Evolutionary conservation across 2,797 vertebrate species (phyloP).

Genomic region (Capromys pilorides): DNA sequence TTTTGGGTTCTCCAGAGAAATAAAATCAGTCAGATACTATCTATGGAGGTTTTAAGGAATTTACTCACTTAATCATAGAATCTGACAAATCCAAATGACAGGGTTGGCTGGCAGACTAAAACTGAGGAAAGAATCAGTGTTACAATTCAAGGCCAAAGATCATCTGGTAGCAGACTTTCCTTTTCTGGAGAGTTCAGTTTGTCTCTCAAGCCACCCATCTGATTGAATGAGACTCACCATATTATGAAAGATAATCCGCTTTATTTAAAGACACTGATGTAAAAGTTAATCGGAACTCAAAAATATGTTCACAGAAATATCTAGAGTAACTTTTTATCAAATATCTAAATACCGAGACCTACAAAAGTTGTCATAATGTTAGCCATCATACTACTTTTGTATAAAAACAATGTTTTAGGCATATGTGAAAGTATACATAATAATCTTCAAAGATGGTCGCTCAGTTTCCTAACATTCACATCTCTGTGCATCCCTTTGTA

Average conservation of each 20-base stretch:
- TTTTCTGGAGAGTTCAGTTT: not conserved
- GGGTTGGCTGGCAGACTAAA: no score
- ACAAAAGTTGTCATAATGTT: not conserved
- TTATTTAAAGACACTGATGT: not conserved
- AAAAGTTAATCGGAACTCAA: not conserved
- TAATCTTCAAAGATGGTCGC: not conserved
- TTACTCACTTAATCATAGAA: not conserved
- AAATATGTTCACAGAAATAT: not conserved
- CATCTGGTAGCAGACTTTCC: not conserved
- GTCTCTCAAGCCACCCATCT: not conserved
- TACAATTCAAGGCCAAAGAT: not conserved
- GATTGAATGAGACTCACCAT: not conserved
- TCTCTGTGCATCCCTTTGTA: not conserved
- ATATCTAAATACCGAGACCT: not conserved
- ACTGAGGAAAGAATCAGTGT: not conserved
- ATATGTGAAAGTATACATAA: not conserved
- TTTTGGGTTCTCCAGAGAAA: not conserved
- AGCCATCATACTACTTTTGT: not conserved
- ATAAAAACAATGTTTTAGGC: slow-evolving; percentile 7
- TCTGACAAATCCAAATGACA: not conserved
- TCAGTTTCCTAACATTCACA: not conserved
- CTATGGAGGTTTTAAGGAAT: not conserved
- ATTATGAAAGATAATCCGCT: not conserved
- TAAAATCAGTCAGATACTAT: not conserved
- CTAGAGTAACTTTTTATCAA: not conserved